Conservation (phyloP, 2,113 vertebrate genomes). For the Trematocara stigmaticum region DNA sequence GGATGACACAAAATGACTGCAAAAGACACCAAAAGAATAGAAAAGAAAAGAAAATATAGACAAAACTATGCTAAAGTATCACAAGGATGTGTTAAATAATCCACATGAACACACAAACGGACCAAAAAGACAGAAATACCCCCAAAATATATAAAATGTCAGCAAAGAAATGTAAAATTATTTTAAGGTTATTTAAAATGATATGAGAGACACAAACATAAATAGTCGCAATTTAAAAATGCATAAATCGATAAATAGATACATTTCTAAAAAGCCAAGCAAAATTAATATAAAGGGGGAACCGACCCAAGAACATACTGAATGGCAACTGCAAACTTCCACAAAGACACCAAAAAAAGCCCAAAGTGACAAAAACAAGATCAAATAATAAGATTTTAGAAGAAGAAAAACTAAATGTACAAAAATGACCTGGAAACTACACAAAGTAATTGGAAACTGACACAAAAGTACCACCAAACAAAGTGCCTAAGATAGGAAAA, state of each 20-base stretch:
- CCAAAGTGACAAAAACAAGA: background rate
- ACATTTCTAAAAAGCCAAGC: fast-evolving
- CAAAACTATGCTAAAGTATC: fast-evolving
- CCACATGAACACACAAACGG: background rate
- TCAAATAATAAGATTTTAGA: background rate
- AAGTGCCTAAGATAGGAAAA: fast-evolving
- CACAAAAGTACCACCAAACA: background rate
- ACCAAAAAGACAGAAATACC: background rate
- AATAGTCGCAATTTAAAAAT: background rate
- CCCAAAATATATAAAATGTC: background rate
- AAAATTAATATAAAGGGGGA: background rate
- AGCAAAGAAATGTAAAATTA: background rate
- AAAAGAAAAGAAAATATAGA: fast-evolving
- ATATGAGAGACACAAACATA: fast-evolving
- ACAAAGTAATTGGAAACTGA: background rate
- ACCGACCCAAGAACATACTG: fast-evolving
- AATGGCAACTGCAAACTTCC: fast-evolving
- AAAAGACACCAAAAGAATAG: background rate
- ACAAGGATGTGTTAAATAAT: background rate
- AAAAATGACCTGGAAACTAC: background rate
- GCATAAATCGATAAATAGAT: background rate
- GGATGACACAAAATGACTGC: background rate
- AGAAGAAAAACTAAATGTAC: background rate
- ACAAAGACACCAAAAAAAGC: background rate
- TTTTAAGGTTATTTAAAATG: background rate